Evolutionary conservation across 1,140 invertebrate genomes (phyloP), one percentile per base, ranked within the genome.

Genomic region (Venturia canescens): DNA sequence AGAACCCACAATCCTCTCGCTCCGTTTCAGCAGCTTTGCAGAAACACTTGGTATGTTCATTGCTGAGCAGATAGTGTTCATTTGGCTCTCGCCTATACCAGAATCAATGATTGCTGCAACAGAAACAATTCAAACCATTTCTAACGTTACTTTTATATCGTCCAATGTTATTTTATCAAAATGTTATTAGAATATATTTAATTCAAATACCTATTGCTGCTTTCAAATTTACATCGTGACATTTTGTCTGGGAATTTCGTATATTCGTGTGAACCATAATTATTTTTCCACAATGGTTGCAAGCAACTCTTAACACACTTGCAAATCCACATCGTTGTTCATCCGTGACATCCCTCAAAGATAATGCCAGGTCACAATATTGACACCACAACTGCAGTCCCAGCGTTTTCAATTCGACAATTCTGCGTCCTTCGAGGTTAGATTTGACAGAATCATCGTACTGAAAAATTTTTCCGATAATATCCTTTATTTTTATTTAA

Each of bases 11-110:
- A 78, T 74, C 21, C 72, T 38, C 70, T 84, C 82, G 34, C 71
- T 18, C 9, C 38, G 18, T 50, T 84, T 83, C 0, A 83, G 38
- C 0, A 63, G 26, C 71, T 72, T 71, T n/a, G 67, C 57, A 0
- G 66, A 74, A 1, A 84, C 48, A 23, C 44, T 50, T 18, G 82
- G 80, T 18, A 83, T 69, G 60, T 84, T 75, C 48, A 83, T n/a
- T 1, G 80, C 72, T 29, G 80, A 53, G 0, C 78, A 80, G 3
- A 83, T 44, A 9, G 66, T 82, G 44, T 83, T 83, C 1, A 83
- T 21, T 71, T 80, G 78, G 3, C 57, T 23, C 50, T 79, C 75
- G 6, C 82, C 82, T 63, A 50, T 79, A 38, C 82, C 79, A 48
- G 74, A 75, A 53, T 81, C 82, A 23, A 81, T 6, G 16, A 72